Evolutionary conservation across 2,888 invertebrate genomes (phyloP).

Genomic region (Nebria salina): DNA sequence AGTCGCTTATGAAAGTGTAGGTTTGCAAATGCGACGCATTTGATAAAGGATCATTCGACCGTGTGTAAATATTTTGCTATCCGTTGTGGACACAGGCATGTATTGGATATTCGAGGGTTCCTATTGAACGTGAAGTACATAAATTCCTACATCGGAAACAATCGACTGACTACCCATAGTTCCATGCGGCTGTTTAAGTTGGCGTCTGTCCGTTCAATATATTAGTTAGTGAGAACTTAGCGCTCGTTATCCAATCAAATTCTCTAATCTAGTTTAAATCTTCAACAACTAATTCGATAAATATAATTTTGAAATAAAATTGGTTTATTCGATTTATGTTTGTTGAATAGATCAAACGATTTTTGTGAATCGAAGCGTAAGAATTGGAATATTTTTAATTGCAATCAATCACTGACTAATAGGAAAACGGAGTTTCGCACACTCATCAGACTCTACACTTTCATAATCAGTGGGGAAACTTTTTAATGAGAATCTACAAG

Average conservation of each 20-base stretch:
- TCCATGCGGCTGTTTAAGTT: neutral
- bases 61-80: neutral
- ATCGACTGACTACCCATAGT: neutral
- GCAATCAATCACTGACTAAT: neutral
- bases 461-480: conserved; percentile 34
- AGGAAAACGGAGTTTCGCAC: neutral
- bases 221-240: neutral
- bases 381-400: neutral
- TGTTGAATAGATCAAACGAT: neutral
- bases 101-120: neutral
- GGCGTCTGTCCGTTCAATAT: neutral
- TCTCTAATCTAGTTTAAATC: neutral
- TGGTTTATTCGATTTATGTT: no score
- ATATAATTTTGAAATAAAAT: no score
- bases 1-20: neutral
- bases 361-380: neutral
- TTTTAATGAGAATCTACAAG: conserved; percentile 40
- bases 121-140: neutral
- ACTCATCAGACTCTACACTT: neutral
- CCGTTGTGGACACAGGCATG: neutral
- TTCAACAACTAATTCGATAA: neutral
- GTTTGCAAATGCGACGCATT: neutral
- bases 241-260: neutral
- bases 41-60: neutral
- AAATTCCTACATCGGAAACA: neutral